A percentile compares a stretch with the other conserved stretches of the same genome.
Conservation (phyloP, 92 coral and sea anemone species). For the Zoanthus sansibaricus region DNA sequence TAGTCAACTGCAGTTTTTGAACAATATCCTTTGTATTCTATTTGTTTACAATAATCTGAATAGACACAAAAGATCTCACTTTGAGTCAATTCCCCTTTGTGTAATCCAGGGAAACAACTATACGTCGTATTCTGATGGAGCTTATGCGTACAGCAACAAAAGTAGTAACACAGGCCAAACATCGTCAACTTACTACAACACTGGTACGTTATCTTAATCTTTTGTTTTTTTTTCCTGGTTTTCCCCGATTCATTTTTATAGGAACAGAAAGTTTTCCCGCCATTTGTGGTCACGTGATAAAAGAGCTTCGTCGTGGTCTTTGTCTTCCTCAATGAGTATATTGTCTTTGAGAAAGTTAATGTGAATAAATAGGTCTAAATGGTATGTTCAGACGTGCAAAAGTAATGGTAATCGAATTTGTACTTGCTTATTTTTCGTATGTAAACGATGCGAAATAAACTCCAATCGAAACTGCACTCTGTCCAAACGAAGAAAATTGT, state of each 20-base stretch:
- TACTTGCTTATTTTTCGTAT: no score
- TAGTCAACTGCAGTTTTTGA: not conserved
- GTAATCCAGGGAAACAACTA: conserved; percentile 26
- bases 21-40: not conserved
- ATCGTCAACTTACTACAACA: conserved; percentile 33
- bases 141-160: conserved; percentile 25
- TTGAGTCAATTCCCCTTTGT: not conserved
- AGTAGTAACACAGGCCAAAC: conserved; percentile 11
- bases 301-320: not conserved
- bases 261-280: not conserved
- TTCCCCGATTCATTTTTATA: not conserved
- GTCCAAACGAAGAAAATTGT: no score
- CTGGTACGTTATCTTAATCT: conserved; percentile 12
- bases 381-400: no score
- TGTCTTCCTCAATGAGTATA: no score
- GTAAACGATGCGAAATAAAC: no score
- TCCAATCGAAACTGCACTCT: no score
- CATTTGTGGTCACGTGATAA: not conserved
- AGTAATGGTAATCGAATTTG: no score
- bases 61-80: not conserved
- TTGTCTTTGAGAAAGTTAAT: no score
- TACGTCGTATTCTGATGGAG: conserved; percentile 21
- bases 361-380: no score
- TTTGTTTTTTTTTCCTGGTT: not conserved
- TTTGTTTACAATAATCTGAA: not conserved